A percentile compares a stretch with the other conserved stretches of the same genome.
Evolutionary conservation across 2,113 vertebrate species (phyloP).

Genomic region (Caretta caretta): DNA sequence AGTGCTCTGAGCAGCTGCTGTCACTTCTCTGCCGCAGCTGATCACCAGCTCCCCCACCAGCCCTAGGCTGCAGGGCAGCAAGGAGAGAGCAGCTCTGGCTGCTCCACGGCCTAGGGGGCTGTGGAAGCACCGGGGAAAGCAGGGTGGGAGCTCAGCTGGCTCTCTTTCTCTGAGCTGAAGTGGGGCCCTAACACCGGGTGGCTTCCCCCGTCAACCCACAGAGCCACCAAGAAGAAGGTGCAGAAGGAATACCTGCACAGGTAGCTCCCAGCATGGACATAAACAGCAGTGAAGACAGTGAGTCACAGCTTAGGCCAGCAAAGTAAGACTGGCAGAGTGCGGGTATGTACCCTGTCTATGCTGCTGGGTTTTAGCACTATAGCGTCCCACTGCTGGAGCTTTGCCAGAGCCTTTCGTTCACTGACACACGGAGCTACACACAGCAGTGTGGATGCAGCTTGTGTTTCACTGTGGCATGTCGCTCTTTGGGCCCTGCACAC

Average conservation of each 20-base stretch:
- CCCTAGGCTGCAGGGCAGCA: background rate
- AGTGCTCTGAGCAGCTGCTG: background rate
- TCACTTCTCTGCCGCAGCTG: accelerated
- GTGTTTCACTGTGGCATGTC: background rate
- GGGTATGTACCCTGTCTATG: too few relatives aligned
- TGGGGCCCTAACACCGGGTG: background rate
- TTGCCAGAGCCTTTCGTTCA: background rate
- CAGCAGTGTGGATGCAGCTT: background rate
- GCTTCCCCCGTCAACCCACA: too few relatives aligned
- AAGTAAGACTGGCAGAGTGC: background rate
- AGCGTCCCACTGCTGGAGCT: background rate
- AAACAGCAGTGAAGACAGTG: background rate
- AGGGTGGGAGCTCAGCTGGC: background rate
- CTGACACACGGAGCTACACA: too few relatives aligned
- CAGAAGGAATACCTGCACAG: background rate
- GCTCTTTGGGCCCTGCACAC: background rate
- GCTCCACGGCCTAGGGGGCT: background rate
- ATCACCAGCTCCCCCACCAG: background rate
- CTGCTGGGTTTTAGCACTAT: too few relatives aligned
- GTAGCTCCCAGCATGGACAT: too few relatives aligned
- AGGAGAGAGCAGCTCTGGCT: background rate
- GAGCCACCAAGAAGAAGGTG: too few relatives aligned
- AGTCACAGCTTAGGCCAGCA: background rate
- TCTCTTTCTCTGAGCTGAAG: accelerated
- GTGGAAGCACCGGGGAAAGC: background rate